Conservation (phyloP, 2,797 vertebrate genomes). For the Anguilla megastoma region DNA sequence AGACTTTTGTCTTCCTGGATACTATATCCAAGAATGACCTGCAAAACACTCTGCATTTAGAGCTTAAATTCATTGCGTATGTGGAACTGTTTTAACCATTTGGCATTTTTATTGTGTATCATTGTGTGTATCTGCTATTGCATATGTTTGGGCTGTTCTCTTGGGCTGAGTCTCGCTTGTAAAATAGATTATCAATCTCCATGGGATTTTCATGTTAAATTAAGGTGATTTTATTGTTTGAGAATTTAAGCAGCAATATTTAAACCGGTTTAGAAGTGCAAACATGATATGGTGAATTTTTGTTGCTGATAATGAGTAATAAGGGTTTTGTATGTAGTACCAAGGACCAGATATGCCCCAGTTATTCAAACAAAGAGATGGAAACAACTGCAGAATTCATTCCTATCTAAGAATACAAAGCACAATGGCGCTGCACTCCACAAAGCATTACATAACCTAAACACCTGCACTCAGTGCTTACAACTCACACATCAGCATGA, state of each 20-base stretch:
- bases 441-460: not conserved
- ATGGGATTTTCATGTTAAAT: not conserved
- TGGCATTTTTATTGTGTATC: not conserved
- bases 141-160: not conserved
- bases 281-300: slow-evolving; percentile 5
- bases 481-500: not conserved
- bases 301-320: not conserved
- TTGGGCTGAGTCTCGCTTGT: not conserved
- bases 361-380: slow-evolving; percentile 1
- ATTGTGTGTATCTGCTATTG: not conserved
- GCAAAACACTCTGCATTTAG: not conserved
- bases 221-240: not conserved
- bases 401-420: not conserved
- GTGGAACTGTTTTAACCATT: not conserved
- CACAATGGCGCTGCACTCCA: not conserved
- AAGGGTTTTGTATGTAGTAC: not conserved
- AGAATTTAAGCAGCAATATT: not conserved
- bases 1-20: not conserved
- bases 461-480: not conserved
- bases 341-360: not conserved
- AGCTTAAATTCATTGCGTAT: not conserved
- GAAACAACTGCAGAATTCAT: not conserved
- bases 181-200: not conserved
- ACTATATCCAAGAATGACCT: not conserved
- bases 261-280: not conserved